These are phyloP conservation scores for Varecia variegata DNA, from an alignment of 2,797 vertebrate species.

Conservation along the genomic window DNA sequence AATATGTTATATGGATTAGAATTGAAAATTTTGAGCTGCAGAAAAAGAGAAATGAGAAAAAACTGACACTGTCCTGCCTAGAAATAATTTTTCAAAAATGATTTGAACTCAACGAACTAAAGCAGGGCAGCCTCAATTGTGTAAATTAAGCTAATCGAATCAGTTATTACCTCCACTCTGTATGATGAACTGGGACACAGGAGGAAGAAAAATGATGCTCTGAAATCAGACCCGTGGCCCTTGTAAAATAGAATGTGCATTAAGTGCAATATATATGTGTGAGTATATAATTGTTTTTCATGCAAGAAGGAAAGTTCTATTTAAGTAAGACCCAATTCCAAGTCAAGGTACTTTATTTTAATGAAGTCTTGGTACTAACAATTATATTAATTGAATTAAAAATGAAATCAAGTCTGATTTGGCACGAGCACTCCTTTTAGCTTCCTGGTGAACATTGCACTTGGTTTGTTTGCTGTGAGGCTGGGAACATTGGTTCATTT, in stretches of 20 bases:
- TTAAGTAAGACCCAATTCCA: background rate
- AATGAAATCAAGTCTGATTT: slow-evolving; percentile 13
- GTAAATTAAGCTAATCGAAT: background rate
- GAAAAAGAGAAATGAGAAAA: background rate
- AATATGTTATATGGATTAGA: background rate
- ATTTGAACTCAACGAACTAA: background rate
- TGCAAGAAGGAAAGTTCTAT: background rate
- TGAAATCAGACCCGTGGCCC: background rate
- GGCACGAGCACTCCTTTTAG: background rate
- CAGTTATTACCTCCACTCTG: background rate
- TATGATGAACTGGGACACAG: background rate
- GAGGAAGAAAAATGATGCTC: background rate
- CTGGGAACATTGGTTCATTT: background rate
- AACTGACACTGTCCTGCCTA: background rate
- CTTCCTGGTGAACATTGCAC: background rate
- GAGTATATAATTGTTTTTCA: background rate
- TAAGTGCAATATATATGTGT: background rate
- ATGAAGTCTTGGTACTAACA: slow-evolving; percentile 13
- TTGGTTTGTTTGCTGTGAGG: background rate
- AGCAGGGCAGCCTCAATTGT: background rate
- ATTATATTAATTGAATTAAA: slow-evolving; percentile 30
- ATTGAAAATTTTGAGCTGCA: background rate
- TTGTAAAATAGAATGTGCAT: background rate
- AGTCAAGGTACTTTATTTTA: background rate
- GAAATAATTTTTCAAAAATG: background rate